Conservation (phyloP, 2,888 invertebrate species). For the Balanococcus diminutus region DNA sequence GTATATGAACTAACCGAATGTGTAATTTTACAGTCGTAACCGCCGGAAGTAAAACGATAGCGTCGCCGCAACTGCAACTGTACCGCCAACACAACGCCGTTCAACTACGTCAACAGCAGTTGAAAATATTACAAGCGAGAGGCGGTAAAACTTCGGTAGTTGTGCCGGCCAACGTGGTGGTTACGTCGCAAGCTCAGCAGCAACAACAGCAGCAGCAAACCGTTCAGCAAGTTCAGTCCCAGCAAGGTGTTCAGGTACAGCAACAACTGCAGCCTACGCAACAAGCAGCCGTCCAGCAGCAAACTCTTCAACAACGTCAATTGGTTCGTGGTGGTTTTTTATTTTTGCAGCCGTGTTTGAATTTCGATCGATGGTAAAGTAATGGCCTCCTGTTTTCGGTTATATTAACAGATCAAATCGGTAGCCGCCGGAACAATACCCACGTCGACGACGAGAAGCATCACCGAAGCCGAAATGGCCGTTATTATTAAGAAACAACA, state of each 20-base stretch:
- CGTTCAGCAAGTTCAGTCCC: slow-evolving; percentile 64
- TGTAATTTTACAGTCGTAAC: slow-evolving; percentile 52
- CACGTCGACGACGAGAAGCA: slow-evolving; percentile 62
- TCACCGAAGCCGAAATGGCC: slow-evolving; percentile 68
- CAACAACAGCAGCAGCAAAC: slow-evolving; percentile 63
- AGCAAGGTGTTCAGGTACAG: slow-evolving; percentile 57
- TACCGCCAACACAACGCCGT: slow-evolving; percentile 68
- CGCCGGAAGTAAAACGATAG: slow-evolving; percentile 65
- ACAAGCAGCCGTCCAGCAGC: not conserved
- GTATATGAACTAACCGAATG: not conserved
- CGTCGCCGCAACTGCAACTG: slow-evolving; percentile 67
- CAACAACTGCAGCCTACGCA: slow-evolving; percentile 58
- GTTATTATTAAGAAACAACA: slow-evolving; percentile 67
- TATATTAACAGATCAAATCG: slow-evolving; percentile 3
- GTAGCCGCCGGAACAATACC: slow-evolving; percentile 58
- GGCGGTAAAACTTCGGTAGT: slow-evolving; percentile 57
- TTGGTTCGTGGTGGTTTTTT: slow-evolving; percentile 48
- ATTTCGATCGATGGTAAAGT: not conserved
- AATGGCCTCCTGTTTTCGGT: not conserved
- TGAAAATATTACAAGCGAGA: slow-evolving; percentile 64
- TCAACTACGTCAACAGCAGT: slow-evolving; percentile 56
- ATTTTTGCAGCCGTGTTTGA: not conserved
- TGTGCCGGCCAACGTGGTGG: slow-evolving; percentile 49
- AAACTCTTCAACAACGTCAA: slow-evolving; percentile 50
- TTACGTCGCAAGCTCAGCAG: slow-evolving; percentile 59